Base-by-base conservation (phyloP, 2,888 invertebrate species). In the Parnassius smintheus region DNA sequence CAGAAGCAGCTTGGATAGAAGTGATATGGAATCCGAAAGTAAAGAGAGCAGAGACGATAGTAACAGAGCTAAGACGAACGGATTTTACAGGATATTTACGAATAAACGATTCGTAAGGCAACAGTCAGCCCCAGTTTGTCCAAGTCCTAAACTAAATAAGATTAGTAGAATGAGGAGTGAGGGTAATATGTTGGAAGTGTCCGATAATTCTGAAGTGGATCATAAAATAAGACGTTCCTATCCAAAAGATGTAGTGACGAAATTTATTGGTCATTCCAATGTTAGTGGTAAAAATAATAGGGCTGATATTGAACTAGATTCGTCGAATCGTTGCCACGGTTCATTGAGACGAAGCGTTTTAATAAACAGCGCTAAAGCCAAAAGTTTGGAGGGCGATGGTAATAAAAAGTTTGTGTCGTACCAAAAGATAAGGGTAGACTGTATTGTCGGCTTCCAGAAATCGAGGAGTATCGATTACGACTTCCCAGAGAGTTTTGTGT, bases 271-370 rank as follows among this genome's bases (percentile, higher is more conserved):
- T 76, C 86, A 89, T 87, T 88, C 90, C 83, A 86, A 82, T 79
- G 66, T 70, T 67, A 72, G 69, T 66, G 71, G 76, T 75, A 85
- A 78, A 79, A 79, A 79, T 71, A 73, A 73, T 73, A 82, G 75
- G 71, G 70, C 80, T 65, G 85, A 83, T 67, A 73, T 76, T 65
- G 85, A 83, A 70, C 69, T 79, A 53, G 88, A 87, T 64, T 66
- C 61, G 48, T 65, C 72, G 60, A 76, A 72, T 67, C 78, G 82
- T 51, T 77, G 73, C 55, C 78, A 88, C 65, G 80, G 83, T 57
- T 93, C 93, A 11, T 77, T 93, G 45, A 83, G 92, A 57, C 91
- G 92, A 13, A 93, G 90, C 66, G 91, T 92, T 51, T 84, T 92
- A 61, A 85, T 92, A 72, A 92, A 90, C 70, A 90, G 86, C 67